Evolutionary conservation across 2,113 vertebrate species (phyloP), one percentile per base, ranked within the genome.

Genomic region (Halichoeres trimaculatus): DNA sequence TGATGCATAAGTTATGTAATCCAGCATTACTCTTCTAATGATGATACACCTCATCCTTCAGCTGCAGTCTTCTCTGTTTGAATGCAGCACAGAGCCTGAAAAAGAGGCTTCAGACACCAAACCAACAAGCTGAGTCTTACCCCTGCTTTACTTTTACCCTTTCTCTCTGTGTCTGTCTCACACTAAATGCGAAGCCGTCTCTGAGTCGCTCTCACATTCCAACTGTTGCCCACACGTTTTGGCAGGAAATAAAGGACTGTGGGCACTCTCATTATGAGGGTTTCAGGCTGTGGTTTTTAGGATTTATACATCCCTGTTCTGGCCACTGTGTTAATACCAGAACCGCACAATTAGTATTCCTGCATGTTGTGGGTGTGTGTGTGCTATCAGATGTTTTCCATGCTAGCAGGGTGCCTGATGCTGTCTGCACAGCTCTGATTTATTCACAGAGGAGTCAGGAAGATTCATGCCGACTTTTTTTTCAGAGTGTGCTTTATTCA

Each of bases 121-220:
- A 61, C 11, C 41, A 62, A 17, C 54, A 35, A 62, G 11, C 23
- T 55, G 17, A 63, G 40, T 51, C 20, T 47, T 17, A 34, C 14
- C 57, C 52, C 54, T 36, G 43, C 41, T 8, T 59, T 51, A 34
- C 23, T 50, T 5, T 47, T 14, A 41, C 40, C 4, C n/a, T 41
- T 9, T 13, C 57, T 50, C 40, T 34, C 34, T 47, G 38, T 58
- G 30, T 30, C n/a, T 23, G 41, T 20, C 3, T 7, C 20, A 38
- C 56, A 45, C 36, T 54, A 45, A 73, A 61, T 63, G 41, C 65
- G 26, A 23, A 62, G 73, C 62, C 23, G 30, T 73, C 80, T 77
- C 12, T 66, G 64, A 38, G 64, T 74, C 60, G 23, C 40, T 71
- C 78, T 63, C 63, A 74, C 90, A 90, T 90, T 88, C 89, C 74